Conservation (phyloP, 2,888 invertebrate genomes). For the Drosophila macrothrix region DNA sequence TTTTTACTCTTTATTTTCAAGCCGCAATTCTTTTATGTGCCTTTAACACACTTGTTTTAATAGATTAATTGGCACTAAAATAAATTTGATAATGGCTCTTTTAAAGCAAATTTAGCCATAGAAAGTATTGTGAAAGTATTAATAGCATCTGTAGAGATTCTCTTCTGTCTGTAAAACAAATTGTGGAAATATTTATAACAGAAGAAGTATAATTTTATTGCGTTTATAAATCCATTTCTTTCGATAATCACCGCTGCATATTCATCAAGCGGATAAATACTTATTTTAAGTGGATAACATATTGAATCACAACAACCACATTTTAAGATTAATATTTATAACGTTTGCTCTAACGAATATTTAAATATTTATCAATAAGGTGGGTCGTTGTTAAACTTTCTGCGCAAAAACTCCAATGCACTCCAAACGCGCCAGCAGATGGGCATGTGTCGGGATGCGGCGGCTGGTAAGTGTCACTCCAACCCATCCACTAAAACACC, state of each 20-base stretch:
- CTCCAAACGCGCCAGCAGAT: conserved; percentile 90
- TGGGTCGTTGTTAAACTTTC: conserved; percentile 95
- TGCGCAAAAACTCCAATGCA: conserved; percentile 91
- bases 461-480: conserved; percentile 88
- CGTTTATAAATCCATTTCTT: background rate
- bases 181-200: background rate
- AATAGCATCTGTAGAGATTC: too few species aligned
- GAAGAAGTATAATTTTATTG: background rate
- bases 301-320: background rate
- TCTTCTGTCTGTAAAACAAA: too few species aligned
- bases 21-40: background rate
- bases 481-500: background rate
- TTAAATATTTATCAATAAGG: conserved; percentile 86
- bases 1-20: background rate
- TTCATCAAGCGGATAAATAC: background rate
- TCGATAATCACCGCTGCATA: background rate
- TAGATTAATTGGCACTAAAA: too few species aligned
- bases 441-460: conserved; percentile 97
- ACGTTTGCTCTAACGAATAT: background rate
- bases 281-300: background rate
- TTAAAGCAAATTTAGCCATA: too few species aligned
- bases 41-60: too few species aligned
- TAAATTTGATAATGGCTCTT: too few species aligned
- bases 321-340: background rate
- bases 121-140: too few species aligned